Percentiles rank a stretch among this genome's conserved stretches.
These are phyloP conservation scores for Hyles euphorbiae DNA, from an alignment of 1,140 invertebrate genomes.

Conservation along the genomic window DNA sequence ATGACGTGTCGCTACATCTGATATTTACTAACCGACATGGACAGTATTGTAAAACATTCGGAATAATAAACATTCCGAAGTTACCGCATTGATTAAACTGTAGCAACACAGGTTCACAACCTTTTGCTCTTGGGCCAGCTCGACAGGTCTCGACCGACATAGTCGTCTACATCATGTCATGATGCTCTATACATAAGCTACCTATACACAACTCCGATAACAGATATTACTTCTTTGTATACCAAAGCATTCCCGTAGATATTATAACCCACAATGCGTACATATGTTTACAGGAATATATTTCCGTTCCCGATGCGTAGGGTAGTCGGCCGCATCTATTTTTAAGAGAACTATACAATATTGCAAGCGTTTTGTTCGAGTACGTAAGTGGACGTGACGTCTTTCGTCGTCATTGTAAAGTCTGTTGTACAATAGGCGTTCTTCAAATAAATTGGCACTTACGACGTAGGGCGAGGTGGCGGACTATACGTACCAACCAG, in stretches of 20 bases:
- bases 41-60: too few species aligned
- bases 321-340: constrained; percentile 38
- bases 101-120: constrained; percentile 42
- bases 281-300: constrained; percentile 3
- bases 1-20: too few species aligned
- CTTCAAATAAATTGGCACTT: constrained; percentile 73
- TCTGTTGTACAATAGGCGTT: constrained; percentile 38
- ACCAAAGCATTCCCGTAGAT: neutral
- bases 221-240: constrained; percentile 6
- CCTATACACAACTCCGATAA: neutral
- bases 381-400: constrained; percentile 27
- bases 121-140: constrained; percentile 41
- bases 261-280: neutral
- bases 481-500: constrained; percentile 58
- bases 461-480: constrained; percentile 59
- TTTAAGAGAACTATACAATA: constrained; percentile 18
- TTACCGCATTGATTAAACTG: neutral
- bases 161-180: constrained; percentile 39
- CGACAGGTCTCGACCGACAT: constrained; percentile 43
- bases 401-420: constrained; percentile 15
- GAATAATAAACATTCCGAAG: too few species aligned
- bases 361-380: constrained; percentile 15
- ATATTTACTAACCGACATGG: neutral
- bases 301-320: constrained; percentile 34
- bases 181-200: neutral